Percentiles rank a stretch among this genome's conserved stretches.
These are phyloP conservation scores for Drosophila melanocephala DNA, from an alignment of 2,888 invertebrate species.

Conservation along the genomic window DNA sequence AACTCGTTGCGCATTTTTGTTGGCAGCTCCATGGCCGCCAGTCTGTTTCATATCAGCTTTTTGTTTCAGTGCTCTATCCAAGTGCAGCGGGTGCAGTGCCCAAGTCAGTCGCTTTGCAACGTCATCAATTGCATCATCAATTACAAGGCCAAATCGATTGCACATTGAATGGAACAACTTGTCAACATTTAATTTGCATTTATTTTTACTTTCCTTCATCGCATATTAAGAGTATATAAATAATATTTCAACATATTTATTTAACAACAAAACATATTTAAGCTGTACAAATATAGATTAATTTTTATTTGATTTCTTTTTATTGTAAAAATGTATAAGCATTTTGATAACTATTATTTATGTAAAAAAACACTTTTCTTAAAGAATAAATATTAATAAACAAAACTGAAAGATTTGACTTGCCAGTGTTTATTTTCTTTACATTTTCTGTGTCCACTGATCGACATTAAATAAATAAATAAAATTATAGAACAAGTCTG, in stretches of 20 bases:
- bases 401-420: not conserved
- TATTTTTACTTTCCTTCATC: not conserved
- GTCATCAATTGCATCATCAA: not conserved
- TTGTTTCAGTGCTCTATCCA: conserved; percentile 41
- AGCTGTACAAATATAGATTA: not conserved
- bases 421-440: not conserved
- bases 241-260: not conserved
- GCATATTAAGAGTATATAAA: not conserved
- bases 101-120: not conserved
- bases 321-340: not conserved
- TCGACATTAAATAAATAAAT: not conserved
- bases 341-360: not conserved
- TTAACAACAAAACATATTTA: not conserved
- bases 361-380: too few relatives aligned
- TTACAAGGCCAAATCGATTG: too few relatives aligned
- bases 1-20: conserved; percentile 61
- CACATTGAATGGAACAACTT: too few relatives aligned
- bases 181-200: too few relatives aligned
- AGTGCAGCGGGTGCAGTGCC: not conserved
- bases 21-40: conserved; percentile 40
- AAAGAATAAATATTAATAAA: not conserved
- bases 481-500: not conserved
- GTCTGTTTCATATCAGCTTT: conserved; percentile 61
- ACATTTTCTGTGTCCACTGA: not conserved
- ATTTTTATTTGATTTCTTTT: not conserved